Conservation (phyloP, 1,140 invertebrate genomes). For the Wasmannia auropunctata region DNA sequence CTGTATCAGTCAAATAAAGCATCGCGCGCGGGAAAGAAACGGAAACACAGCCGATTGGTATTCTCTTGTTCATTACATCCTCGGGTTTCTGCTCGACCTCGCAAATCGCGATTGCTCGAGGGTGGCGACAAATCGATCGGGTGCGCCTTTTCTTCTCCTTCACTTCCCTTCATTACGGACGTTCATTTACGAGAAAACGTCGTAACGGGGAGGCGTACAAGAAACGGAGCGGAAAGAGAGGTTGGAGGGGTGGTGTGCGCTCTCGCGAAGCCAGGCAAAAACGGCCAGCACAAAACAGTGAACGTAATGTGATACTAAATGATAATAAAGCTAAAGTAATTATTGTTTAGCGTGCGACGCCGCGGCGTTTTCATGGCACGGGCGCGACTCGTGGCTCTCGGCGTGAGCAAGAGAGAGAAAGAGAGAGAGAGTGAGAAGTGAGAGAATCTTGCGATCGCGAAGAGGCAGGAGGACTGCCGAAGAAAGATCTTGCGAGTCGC, state of each 20-base stretch:
- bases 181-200: neutral
- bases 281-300: conserved; percentile 83
- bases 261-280: conserved; percentile 80
- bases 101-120: conserved; percentile 24
- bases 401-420: conserved; percentile 11
- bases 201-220: neutral
- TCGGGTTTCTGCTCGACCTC: neutral
- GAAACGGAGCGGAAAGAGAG: conserved; percentile 63
- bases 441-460: conserved; percentile 31
- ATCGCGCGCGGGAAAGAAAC: neutral
- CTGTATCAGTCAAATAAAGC: neutral
- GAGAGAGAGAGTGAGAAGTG: too few relatives aligned
- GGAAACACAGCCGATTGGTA: neutral
- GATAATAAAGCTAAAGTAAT: conserved; percentile 84
- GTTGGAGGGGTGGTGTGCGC: conserved; percentile 73
- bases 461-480: conserved; percentile 3
- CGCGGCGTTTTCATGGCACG: conserved; percentile 67
- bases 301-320: conserved; percentile 86
- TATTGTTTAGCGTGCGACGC: conserved; percentile 82
- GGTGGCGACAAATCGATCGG: conserved; percentile 22
- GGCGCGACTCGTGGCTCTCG: conserved; percentile 60
- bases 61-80: neutral
- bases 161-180: neutral
- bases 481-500: conserved; percentile 65
- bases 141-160: neutral